Base-by-base conservation (phyloP, 1,140 invertebrate species). In the Cyclina sinensis region DNA sequence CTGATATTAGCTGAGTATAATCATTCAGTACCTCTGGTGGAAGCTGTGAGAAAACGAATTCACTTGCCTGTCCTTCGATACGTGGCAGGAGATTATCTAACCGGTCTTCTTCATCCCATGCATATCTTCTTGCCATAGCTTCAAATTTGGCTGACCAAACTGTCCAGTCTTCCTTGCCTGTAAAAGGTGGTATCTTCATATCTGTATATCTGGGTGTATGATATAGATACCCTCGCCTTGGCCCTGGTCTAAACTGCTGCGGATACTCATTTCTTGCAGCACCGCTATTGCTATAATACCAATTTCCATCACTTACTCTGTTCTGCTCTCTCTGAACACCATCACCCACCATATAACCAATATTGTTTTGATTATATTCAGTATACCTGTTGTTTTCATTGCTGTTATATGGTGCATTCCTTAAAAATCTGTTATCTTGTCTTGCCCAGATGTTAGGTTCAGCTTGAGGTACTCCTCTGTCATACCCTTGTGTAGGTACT, bases 11-110 rank as follows among this genome's bases (percentile, higher is more conserved):
- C 16, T 54, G 9, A 4, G 0, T 4, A 46, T 78, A 86, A 30
- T 46, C 62, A 46, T 43, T 12, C 24, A 86, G 21, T 3, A 62
- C 37, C 4, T 37, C 14, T 9, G 18, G 1, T 43, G 46, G 51
- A 43, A 86, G 46, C 46, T 86, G 70, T 27, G 9, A 21, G 43
- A 62, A 86, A 16, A 85, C 68, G 57, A 85, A 85, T 32, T 85
- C 24, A 30, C n/a, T 27, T 12, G 83, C 70, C 16, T 74, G 48
- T n/a, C 70, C 70, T 27, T 68, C 54, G 14, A 86, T 43, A 4
- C 57, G 9, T 65, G 70, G 70, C 12, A 86, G 37, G 16, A 86
- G 16, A 14, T 86, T 14, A 35, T 86, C 51, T 0, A 86, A 16
- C 37, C 21, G 57, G 11, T 59, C 73, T 1, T 62, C 51, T 14